Evolutionary conservation across 1,140 invertebrate species (phyloP).

Genomic region (Drosophila pruinosa): DNA sequence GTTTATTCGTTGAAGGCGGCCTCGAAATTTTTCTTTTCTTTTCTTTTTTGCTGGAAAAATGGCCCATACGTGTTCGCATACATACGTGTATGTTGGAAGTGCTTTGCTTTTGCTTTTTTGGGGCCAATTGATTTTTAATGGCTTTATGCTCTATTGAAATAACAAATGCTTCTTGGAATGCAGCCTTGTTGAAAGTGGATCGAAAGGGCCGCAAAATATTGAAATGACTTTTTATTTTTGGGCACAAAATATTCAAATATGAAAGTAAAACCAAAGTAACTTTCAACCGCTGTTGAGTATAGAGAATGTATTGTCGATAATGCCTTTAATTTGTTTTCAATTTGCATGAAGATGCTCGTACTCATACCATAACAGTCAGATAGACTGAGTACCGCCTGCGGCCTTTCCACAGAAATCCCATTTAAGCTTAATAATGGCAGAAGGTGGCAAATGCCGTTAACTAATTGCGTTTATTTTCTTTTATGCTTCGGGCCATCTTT

Average conservation of each 20-base stretch:
- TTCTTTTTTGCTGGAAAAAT: not conserved
- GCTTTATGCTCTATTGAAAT: conserved; percentile 50
- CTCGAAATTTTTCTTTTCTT: conserved; percentile 5
- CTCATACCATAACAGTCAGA: not conserved
- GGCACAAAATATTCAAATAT: conserved; percentile 10
- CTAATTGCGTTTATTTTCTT: conserved; percentile 49
- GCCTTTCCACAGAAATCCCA: conserved; percentile 42
- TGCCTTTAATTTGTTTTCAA: conserved; percentile 26
- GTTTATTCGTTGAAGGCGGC: conserved; percentile 32
- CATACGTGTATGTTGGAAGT: conserved; percentile 12
- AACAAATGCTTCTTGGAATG: conserved; percentile 48
- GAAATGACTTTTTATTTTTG: conserved; percentile 43
- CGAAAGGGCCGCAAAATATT: conserved; percentile 53
- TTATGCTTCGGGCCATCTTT: not conserved
- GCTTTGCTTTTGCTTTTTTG: conserved; percentile 50
- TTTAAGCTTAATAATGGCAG: conserved; percentile 36
- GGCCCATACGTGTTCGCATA: conserved; percentile 1
- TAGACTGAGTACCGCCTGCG: not conserved
- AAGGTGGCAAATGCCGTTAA: conserved; percentile 24
- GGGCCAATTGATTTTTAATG: conserved; percentile 74
- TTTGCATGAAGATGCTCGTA: conserved; percentile 5
- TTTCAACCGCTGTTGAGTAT: not conserved
- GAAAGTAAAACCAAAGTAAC: conserved; percentile 21
- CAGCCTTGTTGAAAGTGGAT: not conserved
- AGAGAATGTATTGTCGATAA: not conserved